Base-by-base conservation (phyloP, 2,888 invertebrate species). In the Meiosimyza decipiens region DNA sequence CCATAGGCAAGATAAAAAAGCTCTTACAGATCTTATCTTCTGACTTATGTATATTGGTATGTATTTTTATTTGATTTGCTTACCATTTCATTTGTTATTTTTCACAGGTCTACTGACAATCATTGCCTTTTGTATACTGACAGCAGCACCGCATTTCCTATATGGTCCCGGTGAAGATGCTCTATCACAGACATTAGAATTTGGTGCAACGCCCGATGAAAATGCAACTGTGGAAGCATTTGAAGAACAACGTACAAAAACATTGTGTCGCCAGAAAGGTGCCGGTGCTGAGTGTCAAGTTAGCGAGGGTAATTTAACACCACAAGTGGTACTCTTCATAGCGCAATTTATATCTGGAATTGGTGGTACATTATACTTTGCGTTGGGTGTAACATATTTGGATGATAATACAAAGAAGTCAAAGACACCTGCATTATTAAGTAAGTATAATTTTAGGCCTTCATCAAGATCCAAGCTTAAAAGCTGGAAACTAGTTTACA, bases 371-470 rank as follows among this genome's bases (percentile, higher is more conserved):
- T 85, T 92, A 0, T 92, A 90, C 80, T 91, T 90, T 79, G 91
- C 91, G 0, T 86, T 92, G 11, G 92, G 92, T 0, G 88, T 92
- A 3, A 89, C 92, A 3, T 92, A 92, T 80, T 91, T 92, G 91
- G 93, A 93, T 80, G 92, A 93, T 80, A 93, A 92, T 80, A 90
- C 91, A 11, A 90, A 91, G 77, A 91, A 91, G 80, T 90, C 91
- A 2, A 91, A 91, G 81, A 90, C 92, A 0, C 92, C 92, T 3
- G 90, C 90, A 15, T 87, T 92, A 75, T 89, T 92, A 71, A 92
- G 92, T 90, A 84, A 88, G 88, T 87, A 69, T n/a, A 6, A 28
- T 11, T 7, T 49, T 12, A 6, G 3, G 16, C 15, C 13, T 60
- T 3, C 2, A 28, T 9, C 6, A 16, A 6, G 28, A 28, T 28